phyloP scores from a whole-genome alignment of 2,888 invertebrate genomes.

The Creontiades dilutus region DNA sequence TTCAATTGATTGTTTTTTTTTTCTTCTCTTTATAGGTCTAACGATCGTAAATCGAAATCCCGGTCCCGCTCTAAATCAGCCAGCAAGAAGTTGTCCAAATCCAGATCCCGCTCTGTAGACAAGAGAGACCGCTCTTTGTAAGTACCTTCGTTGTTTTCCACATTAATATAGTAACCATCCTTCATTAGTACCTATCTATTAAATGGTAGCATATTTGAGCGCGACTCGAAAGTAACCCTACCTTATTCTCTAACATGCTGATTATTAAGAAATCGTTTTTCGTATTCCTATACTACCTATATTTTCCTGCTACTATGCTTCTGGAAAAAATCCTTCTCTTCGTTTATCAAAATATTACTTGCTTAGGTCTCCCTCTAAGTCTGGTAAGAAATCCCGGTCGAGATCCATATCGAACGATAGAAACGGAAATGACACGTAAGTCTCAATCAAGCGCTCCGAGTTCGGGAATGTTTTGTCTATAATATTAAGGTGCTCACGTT shows the following conservation, averaged over 20 bases:
- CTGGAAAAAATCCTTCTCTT: too few relatives aligned
- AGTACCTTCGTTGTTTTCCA: conserved; percentile 2
- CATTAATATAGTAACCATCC: too few relatives aligned
- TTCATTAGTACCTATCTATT: too few relatives aligned
- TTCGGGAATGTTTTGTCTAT: conserved; percentile 29
- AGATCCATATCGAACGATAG: conserved; percentile 79
- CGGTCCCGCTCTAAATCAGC: conserved; percentile 82
- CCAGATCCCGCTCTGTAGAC: conserved; percentile 80
- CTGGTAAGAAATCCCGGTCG: conserved; percentile 82
- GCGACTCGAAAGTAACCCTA: too few relatives aligned
- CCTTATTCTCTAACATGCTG: too few relatives aligned
- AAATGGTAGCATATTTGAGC: too few relatives aligned
- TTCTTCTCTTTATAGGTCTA: conserved; percentile 70
- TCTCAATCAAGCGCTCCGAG: background rate
- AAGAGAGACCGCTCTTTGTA: conserved; percentile 73
- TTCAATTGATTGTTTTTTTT: background rate
- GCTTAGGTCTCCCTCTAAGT: conserved; percentile 84
- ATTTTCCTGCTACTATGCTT: too few relatives aligned
- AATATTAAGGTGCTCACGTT: conserved; percentile 9
- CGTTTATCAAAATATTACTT: conserved; percentile 54
- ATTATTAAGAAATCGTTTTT: too few relatives aligned
- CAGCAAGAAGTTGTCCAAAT: conserved; percentile 80
- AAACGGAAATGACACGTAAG: conserved; percentile 77
- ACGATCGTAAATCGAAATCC: conserved; percentile 84
- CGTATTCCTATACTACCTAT: too few relatives aligned